Evolutionary conservation across 2,113 vertebrate species (phyloP).

Genomic region (Todiramphus chloris): DNA sequence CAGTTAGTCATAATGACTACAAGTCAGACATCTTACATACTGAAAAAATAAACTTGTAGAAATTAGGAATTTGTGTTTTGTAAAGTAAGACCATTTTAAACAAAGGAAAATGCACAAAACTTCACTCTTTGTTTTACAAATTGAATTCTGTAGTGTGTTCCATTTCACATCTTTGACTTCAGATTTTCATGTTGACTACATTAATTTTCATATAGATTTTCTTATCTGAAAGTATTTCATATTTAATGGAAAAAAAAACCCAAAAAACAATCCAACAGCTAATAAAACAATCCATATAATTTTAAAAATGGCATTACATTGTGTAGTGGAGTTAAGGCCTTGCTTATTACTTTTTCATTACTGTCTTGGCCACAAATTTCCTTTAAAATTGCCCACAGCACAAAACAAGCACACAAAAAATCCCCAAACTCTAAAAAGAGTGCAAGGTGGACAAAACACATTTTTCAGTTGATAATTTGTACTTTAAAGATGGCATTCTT

Average conservation of each 20-base stretch:
- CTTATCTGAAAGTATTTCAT: not conserved
- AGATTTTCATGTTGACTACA: not conserved
- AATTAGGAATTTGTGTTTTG: not conserved
- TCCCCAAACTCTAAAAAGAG: not conserved
- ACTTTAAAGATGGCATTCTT: not conserved
- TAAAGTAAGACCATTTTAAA: not conserved
- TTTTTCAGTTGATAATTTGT: not conserved
- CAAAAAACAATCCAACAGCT: no score
- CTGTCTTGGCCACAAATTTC: not conserved
- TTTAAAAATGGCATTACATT: accelerated
- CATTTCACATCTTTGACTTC: not conserved
- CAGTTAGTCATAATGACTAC: not conserved
- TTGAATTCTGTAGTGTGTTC: not conserved
- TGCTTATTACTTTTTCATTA: not conserved
- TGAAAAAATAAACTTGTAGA: not conserved
- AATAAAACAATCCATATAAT: not conserved
- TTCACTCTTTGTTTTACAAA: not conserved
- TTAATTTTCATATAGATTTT: not conserved
- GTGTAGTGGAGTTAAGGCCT: not conserved
- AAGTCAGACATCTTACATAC: not conserved
- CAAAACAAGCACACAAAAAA: not conserved
- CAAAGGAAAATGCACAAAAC: not conserved
- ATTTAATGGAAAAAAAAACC: not conserved
- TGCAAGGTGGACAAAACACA: not conserved
- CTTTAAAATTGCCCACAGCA: not conserved